These are phyloP conservation scores for Machimus rusticus DNA, from an alignment of 2,888 invertebrate species.

Conservation along the genomic window DNA sequence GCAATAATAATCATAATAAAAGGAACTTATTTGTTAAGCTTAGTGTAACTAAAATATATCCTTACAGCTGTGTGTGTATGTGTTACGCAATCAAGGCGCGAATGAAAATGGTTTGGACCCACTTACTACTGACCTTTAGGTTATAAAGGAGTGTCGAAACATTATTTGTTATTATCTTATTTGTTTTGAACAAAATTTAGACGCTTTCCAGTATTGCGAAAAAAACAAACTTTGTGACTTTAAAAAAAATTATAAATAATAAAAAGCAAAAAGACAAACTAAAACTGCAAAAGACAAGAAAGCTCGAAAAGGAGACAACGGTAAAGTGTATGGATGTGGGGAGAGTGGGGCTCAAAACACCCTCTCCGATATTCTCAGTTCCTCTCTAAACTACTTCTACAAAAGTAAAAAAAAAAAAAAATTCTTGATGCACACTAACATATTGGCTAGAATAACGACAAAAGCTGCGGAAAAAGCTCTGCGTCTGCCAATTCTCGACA, in stretches of 20 bases:
- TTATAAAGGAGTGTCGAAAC: not conserved
- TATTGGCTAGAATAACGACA: not conserved
- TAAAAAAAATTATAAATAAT: not conserved
- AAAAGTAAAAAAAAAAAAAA: not conserved
- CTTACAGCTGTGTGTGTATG: slow-evolving; percentile 20
- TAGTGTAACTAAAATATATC: not conserved
- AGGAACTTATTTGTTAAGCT: not conserved
- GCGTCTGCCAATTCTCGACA: not conserved
- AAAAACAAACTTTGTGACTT: not conserved
- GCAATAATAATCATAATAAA: slow-evolving; percentile 2
- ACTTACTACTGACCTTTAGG: not conserved
- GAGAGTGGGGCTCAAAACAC: not conserved
- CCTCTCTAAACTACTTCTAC: not conserved
- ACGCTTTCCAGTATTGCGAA: not conserved
- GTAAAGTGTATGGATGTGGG: not conserved
- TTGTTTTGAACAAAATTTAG: not conserved
- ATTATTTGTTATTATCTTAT: not conserved
- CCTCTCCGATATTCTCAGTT: slow-evolving; percentile 2
- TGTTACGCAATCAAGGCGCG: slow-evolving; percentile 46
- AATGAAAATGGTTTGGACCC: not conserved
- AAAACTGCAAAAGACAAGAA: not conserved
- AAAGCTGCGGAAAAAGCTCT: slow-evolving; percentile 11
- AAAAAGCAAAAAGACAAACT: not conserved
- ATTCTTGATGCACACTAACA: not conserved
- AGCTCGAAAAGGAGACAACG: slow-evolving; percentile 1